Conservation (phyloP, 92 coral and sea anemone species). For the Zoanthus sociatus region DNA sequence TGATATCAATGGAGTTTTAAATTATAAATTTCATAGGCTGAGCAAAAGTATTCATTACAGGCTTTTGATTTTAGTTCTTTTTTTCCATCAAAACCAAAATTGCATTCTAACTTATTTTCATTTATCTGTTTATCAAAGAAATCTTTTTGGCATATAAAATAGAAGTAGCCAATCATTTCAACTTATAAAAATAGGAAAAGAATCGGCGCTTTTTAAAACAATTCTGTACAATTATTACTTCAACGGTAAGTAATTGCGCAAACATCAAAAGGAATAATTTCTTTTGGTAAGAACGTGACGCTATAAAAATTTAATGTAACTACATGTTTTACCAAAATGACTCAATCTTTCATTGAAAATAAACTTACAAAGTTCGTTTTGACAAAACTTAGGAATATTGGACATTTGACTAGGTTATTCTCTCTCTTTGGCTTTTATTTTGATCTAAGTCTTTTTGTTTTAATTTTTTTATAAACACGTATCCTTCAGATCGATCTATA, state of each 20-base stretch:
- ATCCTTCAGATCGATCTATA: too few species aligned
- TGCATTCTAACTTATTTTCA: too few species aligned
- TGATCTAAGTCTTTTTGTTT: too few species aligned
- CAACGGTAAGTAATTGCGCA: neutral
- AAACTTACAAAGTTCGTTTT: neutral
- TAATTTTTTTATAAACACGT: too few species aligned
- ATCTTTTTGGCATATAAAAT: neutral
- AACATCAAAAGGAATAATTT: constrained; percentile 1
- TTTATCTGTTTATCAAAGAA: too few species aligned
- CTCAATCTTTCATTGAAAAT: neutral
- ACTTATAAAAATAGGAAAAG: neutral
- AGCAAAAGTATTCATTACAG: neutral
- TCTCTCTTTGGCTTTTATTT: too few species aligned
- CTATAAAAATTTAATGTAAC: neutral
- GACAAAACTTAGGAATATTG: neutral
- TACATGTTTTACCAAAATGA: neutral
- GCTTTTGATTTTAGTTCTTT: too few species aligned
- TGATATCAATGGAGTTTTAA: neutral
- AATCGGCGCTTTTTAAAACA: neutral
- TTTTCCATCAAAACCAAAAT: too few species aligned
- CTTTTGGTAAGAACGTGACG: neutral
- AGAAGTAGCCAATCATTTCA: neutral
- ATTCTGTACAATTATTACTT: neutral
- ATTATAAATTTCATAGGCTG: neutral
- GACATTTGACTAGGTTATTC: too few species aligned